Conservation (phyloP, 2,113 vertebrate species). For the Sula dactylatra region DNA sequence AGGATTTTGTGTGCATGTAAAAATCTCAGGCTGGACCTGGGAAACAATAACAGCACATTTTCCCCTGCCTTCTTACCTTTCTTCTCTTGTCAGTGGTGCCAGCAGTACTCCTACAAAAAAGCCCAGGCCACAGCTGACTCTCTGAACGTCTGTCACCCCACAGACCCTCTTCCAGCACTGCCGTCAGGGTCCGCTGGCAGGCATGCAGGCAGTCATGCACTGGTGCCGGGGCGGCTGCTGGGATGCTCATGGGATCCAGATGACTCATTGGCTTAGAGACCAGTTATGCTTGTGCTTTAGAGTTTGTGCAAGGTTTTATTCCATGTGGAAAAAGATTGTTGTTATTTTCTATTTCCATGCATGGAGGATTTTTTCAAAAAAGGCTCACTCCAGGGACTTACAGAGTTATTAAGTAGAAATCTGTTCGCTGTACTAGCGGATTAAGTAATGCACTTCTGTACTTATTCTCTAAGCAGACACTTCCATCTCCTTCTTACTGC, state of each 20-base stretch:
- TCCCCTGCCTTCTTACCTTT: neutral
- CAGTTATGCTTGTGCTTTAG: neutral
- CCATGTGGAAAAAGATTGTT: neutral
- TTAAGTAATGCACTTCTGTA: neutral
- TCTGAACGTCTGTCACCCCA: fast-evolving
- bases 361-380: neutral
- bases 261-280: neutral
- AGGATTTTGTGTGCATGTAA: neutral
- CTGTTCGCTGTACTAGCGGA: neutral
- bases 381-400: neutral
- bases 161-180: fast-evolving
- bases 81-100: neutral
- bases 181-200: neutral
- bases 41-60: neutral
- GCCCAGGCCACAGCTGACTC: neutral
- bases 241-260: neutral
- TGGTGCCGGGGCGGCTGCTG: neutral
- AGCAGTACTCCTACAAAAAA: neutral
- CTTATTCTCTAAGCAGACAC: neutral
- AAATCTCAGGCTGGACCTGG: neutral
- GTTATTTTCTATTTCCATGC: neutral
- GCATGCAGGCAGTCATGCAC: neutral
- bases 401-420: neutral
- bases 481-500: neutral
- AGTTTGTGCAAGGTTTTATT: neutral